Base-by-base conservation (phyloP, 1,140 invertebrate species). In the Dufourea novaeangliae region DNA sequence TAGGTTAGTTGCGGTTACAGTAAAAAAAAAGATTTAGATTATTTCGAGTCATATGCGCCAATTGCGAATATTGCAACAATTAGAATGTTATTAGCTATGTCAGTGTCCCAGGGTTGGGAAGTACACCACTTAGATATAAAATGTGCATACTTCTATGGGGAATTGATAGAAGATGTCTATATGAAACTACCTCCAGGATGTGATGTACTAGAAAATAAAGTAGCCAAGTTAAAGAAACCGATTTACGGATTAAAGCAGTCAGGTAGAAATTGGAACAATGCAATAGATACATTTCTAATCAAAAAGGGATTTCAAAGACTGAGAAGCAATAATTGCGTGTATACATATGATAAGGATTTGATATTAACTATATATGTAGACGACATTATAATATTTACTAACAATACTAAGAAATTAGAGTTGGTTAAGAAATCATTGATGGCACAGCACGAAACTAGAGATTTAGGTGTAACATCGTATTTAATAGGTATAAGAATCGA, bases 21-120 rank as follows among this genome's bases (percentile, higher is more conserved):
- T n/a, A n/a, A n/a, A n/a, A n/a, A 72, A 72, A 72, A 61, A 34
- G n/a, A 72, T 20, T n/a, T 67, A 67, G 62, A 78, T 32, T 78
- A 78, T 61, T 59, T 46, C 1, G 62, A 78, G 52, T 70, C 67
- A 25, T 78, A 72, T 52, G 62, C 61, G 25, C 69, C 76, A n/a
- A 69, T 72, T 11, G 37, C 61, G 11, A 78, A 72, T 12, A 64
- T 78, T 39, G 67, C 54, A 5, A 25, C 41, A 11, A 46, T 71
- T 63, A 70, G 76, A 59, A 29, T 78, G 11, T 27, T 75, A 22
- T 32, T 69, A 69, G 25, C 17, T 1, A 63, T 69, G 6, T 69
- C 52, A 20, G n/a, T 52, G 8, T 67, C 14, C 2, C 17, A 44
- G 6, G 32, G 44, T 57, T 76, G 62, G 54, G 29, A 0, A 37